Evolutionary conservation across 2,888 invertebrate genomes (phyloP).

Genomic region (Thera obeliscata): DNA sequence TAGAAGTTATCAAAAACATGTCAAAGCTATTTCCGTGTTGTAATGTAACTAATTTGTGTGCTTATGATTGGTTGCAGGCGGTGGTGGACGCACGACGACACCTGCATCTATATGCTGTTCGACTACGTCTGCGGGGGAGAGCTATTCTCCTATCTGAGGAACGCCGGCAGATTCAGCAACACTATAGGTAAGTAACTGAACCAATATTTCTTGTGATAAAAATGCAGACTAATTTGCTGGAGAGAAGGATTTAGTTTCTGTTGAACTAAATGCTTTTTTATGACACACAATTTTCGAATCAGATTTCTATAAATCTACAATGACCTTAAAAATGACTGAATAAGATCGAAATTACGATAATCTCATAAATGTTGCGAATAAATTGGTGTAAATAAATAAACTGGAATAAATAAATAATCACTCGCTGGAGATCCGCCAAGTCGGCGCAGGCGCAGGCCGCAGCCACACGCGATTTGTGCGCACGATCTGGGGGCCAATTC

Average conservation of each 20-base stretch:
- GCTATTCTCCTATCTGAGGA: slow-evolving; percentile 97
- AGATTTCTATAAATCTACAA: slow-evolving; percentile 3
- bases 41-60: slow-evolving; percentile 22
- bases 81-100: slow-evolving; percentile 96
- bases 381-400: slow-evolving; percentile 68
- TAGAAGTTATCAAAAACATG: slow-evolving; percentile 18
- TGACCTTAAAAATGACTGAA: slow-evolving; percentile 13
- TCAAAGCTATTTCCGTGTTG: slow-evolving; percentile 22
- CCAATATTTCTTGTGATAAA: not conserved
- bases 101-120: slow-evolving; percentile 97
- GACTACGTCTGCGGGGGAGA: slow-evolving; percentile 99
- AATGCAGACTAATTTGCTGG: not conserved
- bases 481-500: too few species aligned
- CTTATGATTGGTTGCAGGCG: slow-evolving; percentile 84
- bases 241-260: not conserved
- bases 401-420: slow-evolving; percentile 56
- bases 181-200: slow-evolving; percentile 85
- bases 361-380: slow-evolving; percentile 33
- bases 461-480: slow-evolving; percentile 47
- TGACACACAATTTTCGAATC: slow-evolving; percentile 6
- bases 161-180: slow-evolving; percentile 94
- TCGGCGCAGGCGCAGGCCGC: slow-evolving; percentile 38
- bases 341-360: slow-evolving; percentile 34
- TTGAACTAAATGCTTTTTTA: slow-evolving; percentile 11
- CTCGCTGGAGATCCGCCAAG: slow-evolving; percentile 60